Evolutionary conservation across 1,140 invertebrate genomes (phyloP).

Genomic region (Anagrus nilaparvatae): DNA sequence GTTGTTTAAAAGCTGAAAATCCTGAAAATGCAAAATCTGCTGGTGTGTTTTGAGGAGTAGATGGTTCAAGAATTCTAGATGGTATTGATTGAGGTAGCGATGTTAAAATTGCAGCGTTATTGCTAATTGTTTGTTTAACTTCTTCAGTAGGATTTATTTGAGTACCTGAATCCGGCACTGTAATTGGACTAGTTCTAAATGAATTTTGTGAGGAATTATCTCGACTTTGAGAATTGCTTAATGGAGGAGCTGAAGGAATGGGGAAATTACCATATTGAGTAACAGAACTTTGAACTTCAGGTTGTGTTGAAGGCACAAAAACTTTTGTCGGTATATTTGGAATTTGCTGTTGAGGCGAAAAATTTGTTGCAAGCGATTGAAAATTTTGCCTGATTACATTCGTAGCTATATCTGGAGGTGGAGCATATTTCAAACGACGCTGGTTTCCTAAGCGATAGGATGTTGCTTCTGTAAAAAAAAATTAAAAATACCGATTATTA

Average conservation of each 20-base stretch:
- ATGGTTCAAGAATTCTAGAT: constrained; percentile 22
- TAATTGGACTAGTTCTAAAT: constrained; percentile 24
- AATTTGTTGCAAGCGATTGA: too few relatives aligned
- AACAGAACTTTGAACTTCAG: constrained; percentile 14
- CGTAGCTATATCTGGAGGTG: constrained; percentile 32
- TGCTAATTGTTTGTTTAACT: too few relatives aligned
- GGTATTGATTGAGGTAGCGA: constrained; percentile 27
- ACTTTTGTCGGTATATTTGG: too few relatives aligned
- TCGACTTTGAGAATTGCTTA: constrained; percentile 19
- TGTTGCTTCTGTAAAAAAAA: constrained; percentile 22
- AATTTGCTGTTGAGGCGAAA: too few relatives aligned
- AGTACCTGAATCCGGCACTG: too few relatives aligned
- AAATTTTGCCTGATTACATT: too few relatives aligned
- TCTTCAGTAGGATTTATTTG: too few relatives aligned
- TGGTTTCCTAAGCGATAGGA: constrained; percentile 38
- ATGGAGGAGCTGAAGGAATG: constrained; percentile 9
- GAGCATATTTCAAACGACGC: constrained; percentile 35
- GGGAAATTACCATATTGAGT: constrained; percentile 5
- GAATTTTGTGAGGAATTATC: constrained; percentile 22
- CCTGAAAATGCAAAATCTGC: constrained; percentile 26
- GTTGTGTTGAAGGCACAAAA: too few relatives aligned
- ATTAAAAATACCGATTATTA: too few relatives aligned
- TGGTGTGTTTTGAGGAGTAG: constrained; percentile 36
- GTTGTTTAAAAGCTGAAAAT: constrained; percentile 14
- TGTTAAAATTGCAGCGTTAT: constrained; percentile 1